Evolutionary conservation across 2,888 invertebrate genomes (phyloP), one percentile per base, ranked within the genome.

Genomic region (Seladonia tumulorum): DNA sequence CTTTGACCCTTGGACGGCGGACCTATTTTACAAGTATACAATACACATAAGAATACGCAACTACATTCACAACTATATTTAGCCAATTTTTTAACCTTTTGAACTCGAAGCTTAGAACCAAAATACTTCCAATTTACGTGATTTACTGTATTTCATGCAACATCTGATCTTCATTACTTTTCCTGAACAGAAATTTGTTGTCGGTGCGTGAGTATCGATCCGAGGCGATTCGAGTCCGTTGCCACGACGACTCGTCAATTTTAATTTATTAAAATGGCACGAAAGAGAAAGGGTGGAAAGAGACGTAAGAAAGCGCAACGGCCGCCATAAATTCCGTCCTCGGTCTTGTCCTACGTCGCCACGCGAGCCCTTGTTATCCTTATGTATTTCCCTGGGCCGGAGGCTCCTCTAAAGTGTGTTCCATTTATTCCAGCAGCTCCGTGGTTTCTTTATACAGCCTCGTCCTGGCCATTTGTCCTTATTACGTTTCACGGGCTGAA

Each of bases 401-500:
- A 45, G 71, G n/a, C 76, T 22, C 47, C 70, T 71, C 79, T 76
- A 81, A 79, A 71, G 72, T 72, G 70, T 74, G 83, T 81, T 81
- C 83, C 83, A 81, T 86, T 87, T 87, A 80, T 85, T 83, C 75
- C 79, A 14, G n/a, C 63, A 60, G 77, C 83, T 76, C n/a, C 49
- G 63, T 25, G 66, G 68, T 79, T 76, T 73, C 80, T 81, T 76
- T 78, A 47, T 68, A 49, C 81, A 78, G 74, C 47, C 53, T 60
- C 77, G 42, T 81, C 83, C 82, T 29, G 10, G 57, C 85, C 76
- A 80, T 85, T 88, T 85, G 79, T 90, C 75, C 89, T 89, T 88
- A 86, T 89, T 90, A 88, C 76, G 83, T 81, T 76, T 72, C 82
- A 75, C 53, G 39, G 35, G 29, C 18, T 60, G 66, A 45, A 79